These are phyloP conservation scores for Paramisgurnus dabryanus DNA, from an alignment of 2,113 vertebrate species.

Conservation along the genomic window DNA sequence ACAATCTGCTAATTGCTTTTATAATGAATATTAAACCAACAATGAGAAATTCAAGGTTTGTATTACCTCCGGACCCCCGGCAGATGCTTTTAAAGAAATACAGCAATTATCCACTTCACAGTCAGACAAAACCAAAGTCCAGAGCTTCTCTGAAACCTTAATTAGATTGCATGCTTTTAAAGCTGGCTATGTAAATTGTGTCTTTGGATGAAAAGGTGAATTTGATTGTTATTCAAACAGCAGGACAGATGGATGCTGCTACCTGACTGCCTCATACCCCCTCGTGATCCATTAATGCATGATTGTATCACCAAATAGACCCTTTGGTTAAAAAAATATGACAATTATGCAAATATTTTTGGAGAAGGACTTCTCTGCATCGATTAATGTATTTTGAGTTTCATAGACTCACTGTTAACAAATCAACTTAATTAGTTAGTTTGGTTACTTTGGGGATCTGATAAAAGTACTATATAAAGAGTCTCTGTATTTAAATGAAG, in stretches of 20 bases:
- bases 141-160: slow-evolving; percentile 3
- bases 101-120: slow-evolving; percentile 31
- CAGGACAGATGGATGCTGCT: slow-evolving; percentile 39
- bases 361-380: background rate
- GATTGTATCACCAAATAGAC: background rate
- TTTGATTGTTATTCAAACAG: slow-evolving; percentile 21
- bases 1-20: slow-evolving; percentile 16
- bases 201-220: slow-evolving; percentile 13
- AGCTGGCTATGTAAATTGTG: slow-evolving; percentile 8
- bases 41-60: background rate
- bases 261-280: background rate
- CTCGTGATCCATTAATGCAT: background rate
- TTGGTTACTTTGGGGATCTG: too few species aligned
- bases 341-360: background rate
- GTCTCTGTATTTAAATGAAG: background rate
- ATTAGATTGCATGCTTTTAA: slow-evolving; percentile 33
- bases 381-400: background rate
- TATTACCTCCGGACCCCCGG: background rate
- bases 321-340: background rate
- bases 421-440: too few species aligned
- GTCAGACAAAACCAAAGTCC: background rate
- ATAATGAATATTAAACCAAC: slow-evolving; percentile 31
- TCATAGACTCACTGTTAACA: background rate
- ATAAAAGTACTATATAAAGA: background rate
- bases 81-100: slow-evolving; percentile 9